Percentiles rank a stretch among this genome's conserved stretches.
These are phyloP conservation scores for Aplidium turbinatum DNA, from an alignment of 23 tunicate species.

Conservation along the genomic window DNA sequence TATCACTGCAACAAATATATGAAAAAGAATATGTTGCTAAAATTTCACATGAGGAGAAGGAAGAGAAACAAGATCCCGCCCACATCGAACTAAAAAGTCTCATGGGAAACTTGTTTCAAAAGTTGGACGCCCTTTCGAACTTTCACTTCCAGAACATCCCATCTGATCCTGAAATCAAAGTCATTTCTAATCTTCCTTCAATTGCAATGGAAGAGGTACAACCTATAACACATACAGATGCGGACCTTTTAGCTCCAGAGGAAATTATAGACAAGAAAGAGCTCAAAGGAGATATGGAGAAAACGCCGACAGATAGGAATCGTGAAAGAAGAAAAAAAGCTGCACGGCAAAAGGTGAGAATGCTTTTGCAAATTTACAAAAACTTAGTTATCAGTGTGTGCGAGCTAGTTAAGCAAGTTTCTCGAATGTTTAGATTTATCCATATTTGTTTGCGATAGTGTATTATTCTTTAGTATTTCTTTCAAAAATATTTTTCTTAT, in stretches of 20 bases:
- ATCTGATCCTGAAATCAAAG: constrained; percentile 81
- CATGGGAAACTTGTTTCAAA: constrained; percentile 65
- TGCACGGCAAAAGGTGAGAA: constrained; percentile 51
- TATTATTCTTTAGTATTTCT: too few relatives aligned
- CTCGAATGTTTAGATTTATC: too few relatives aligned
- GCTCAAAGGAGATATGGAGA: constrained; percentile 51
- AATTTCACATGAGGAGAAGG: constrained; percentile 35
- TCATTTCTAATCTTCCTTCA: constrained; percentile 57
- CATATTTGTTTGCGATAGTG: too few relatives aligned
- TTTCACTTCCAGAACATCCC: constrained; percentile 60
- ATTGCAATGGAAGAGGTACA: constrained; percentile 84
- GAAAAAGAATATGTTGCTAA: constrained; percentile 76
- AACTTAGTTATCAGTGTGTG: too few relatives aligned
- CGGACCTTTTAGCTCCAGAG: constrained; percentile 80
- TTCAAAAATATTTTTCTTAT: too few relatives aligned
- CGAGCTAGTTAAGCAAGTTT: too few relatives aligned
- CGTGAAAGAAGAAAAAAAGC: constrained; percentile 79
- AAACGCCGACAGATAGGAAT: constrained; percentile 67
- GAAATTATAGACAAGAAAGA: constrained; percentile 46
- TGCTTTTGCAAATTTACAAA: background rate
- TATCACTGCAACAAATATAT: constrained; percentile 74
- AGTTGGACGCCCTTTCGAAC: constrained; percentile 78
- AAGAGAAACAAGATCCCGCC: constrained; percentile 71
- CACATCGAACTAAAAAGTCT: constrained; percentile 51
- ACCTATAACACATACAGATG: constrained; percentile 64